Percentiles rank a stretch among this genome's conserved stretches.
phyloP scores from a whole-genome alignment of 2,113 vertebrate species.

The Carassius carassius region DNA sequence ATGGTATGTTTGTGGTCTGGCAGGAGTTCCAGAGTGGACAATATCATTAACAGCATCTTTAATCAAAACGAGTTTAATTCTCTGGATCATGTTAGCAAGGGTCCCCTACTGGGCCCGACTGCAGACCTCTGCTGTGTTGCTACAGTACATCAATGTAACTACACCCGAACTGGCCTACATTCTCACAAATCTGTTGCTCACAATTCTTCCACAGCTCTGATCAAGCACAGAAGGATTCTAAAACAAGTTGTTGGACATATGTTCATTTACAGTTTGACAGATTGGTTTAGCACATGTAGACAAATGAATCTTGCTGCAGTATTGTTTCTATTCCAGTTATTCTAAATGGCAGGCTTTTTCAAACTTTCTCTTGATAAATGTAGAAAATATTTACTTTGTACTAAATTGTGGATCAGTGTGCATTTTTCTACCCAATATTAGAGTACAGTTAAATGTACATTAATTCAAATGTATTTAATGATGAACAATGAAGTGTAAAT shows the following conservation, averaged over 20 bases:
- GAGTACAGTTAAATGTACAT: neutral
- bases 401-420: neutral
- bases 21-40: neutral
- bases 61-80: neutral
- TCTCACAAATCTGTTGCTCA: constrained; percentile 11
- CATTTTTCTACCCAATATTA: neutral
- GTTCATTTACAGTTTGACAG: constrained; percentile 30
- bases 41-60: neutral
- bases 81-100: constrained; percentile 5
- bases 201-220: neutral
- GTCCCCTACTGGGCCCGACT: constrained; percentile 3
- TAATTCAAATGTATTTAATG: too few species aligned
- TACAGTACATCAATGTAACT: neutral
- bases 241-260: constrained; percentile 15
- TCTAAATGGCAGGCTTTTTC: constrained; percentile 30
- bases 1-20: constrained; percentile 7
- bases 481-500: too few species aligned
- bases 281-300: neutral
- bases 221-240: constrained; percentile 8
- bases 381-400: neutral
- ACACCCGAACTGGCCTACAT: constrained; percentile 14
- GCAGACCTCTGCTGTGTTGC: constrained; percentile 2
- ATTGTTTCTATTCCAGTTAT: constrained; percentile 30
- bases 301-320: neutral
- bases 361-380: neutral